Evolutionary conservation across 2,797 vertebrate species (phyloP).

Genomic region (Amphiprion clarkii): DNA sequence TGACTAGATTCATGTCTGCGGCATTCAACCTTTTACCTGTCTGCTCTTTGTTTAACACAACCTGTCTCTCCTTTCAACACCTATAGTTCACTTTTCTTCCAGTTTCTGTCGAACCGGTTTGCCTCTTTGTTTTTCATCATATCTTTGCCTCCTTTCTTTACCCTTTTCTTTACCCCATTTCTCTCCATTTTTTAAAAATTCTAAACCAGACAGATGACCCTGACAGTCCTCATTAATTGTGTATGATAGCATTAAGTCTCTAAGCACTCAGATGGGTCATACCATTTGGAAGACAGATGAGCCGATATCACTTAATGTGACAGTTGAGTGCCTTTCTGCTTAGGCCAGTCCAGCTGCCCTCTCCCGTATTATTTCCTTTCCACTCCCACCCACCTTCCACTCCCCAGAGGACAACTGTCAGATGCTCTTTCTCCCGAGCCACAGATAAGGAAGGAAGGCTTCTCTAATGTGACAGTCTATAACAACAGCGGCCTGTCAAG

Average conservation of each 20-base stretch:
- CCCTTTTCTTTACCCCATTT: background rate
- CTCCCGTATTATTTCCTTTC: constrained; percentile 41
- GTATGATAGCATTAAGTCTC: constrained; percentile 64
- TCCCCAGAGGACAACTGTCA: constrained; percentile 72
- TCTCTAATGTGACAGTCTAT: constrained; percentile 71
- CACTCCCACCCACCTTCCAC: constrained; percentile 36
- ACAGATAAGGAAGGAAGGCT: constrained; percentile 68
- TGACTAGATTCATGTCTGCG: constrained; percentile 20
- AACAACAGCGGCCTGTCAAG: constrained; percentile 64
- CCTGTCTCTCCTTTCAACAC: constrained; percentile 9
- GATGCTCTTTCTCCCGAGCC: constrained; percentile 66
- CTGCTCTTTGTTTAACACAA: constrained; percentile 13
- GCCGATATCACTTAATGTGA: constrained; percentile 71
- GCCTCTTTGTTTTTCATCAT: constrained; percentile 32
- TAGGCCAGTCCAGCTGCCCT: constrained; percentile 61
- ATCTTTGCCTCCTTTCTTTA: background rate
- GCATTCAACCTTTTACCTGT: constrained; percentile 14
- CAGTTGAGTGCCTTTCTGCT: constrained; percentile 58
- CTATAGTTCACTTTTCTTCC: constrained; percentile 6
- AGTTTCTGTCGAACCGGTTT: constrained; percentile 1
- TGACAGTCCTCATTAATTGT: constrained; percentile 73
- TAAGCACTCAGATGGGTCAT: constrained; percentile 57
- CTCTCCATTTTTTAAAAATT: constrained; percentile 19
- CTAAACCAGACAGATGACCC: constrained; percentile 44
- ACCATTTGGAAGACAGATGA: constrained; percentile 57